These are phyloP conservation scores for Oophaga sylvatica DNA, from an alignment of 2,797 vertebrate species.

Conservation along the genomic window DNA sequence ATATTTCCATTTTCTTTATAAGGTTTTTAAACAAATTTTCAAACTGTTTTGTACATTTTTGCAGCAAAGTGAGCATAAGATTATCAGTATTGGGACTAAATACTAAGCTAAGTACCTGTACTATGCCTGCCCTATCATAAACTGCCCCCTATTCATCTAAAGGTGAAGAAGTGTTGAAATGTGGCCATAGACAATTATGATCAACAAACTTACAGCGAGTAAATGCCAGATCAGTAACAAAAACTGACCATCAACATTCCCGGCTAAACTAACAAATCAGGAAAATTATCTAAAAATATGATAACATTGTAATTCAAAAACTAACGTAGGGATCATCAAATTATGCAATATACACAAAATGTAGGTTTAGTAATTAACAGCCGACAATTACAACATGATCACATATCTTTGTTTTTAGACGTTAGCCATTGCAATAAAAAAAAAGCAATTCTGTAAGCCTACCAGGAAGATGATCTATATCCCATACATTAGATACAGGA, in stretches of 20 bases:
- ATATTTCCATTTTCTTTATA: neutral
- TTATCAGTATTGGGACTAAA: neutral
- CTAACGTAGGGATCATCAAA: neutral
- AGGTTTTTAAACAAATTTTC: neutral
- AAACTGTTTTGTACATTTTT: neutral
- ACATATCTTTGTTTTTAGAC: neutral
- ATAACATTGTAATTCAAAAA: neutral
- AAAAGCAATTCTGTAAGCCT: neutral
- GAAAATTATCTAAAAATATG: too few species aligned
- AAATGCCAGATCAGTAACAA: neutral
- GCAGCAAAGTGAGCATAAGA: neutral
- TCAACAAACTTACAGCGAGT: neutral
- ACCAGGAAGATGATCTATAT: too few species aligned
- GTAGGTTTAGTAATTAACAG: too few species aligned
- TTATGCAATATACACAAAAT: neutral
- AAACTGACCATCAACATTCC: neutral
- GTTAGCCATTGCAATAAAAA: neutral
- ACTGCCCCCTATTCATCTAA: neutral
- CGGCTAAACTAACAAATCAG: neutral
- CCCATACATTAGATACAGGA: too few species aligned
- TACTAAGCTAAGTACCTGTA: neutral
- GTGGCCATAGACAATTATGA: neutral
- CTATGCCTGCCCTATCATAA: neutral
- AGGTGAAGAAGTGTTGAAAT: neutral
- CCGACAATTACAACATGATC: too few species aligned